Evolutionary conservation across 2,113 vertebrate genomes (phyloP), one percentile per base, ranked within the genome.

Genomic region (Camarhynchus parvulus): DNA sequence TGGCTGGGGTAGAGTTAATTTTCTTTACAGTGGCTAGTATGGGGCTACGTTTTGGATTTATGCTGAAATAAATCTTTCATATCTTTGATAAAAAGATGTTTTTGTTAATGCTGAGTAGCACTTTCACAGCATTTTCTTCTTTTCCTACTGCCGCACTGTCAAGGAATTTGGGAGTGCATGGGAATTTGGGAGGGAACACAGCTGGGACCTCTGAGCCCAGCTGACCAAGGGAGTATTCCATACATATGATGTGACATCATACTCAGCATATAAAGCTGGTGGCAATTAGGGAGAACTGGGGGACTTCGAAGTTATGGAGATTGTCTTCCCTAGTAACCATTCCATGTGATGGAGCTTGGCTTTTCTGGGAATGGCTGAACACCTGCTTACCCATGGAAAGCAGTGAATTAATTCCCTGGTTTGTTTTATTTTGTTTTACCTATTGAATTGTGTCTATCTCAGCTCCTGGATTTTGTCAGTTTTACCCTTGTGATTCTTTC

Each of bases 111-210:
- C 30, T 68, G 47, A 75, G 41, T 14, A n/a, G 70, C n/a, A 41
- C 39, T 75, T 53, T 24, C 62, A 18, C 30, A 41, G 20, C 1
- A 0, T 61, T 53, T 47, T 47, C 25, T 49, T 63, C 42, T 58
- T 80, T n/a, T 61, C 2, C 0, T 47, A 5, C 53, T 82, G n/a
- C n/a, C 1, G 1, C 20, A 8, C 28, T 53, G 62, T 17, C 47
- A 22, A 22, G 46, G 62, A 41, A 31, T 39, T 39, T 41, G 39
- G 53, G n/a, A n/a, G n/a, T 82, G 14, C 11, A 3, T 53, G 33
- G 53, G 39, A 68, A 52, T 30, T 33, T 13, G 13, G 28, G 52
- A 67, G 23, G 44, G 59, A 61, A 21, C 59, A n/a, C 23, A 74
- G 27, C 37, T 63, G 50, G 16, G 35, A 37, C 31, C 20, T 35